phyloP scores from a whole-genome alignment of 2,888 invertebrate genomes.

The Fragum sueziense region DNA sequence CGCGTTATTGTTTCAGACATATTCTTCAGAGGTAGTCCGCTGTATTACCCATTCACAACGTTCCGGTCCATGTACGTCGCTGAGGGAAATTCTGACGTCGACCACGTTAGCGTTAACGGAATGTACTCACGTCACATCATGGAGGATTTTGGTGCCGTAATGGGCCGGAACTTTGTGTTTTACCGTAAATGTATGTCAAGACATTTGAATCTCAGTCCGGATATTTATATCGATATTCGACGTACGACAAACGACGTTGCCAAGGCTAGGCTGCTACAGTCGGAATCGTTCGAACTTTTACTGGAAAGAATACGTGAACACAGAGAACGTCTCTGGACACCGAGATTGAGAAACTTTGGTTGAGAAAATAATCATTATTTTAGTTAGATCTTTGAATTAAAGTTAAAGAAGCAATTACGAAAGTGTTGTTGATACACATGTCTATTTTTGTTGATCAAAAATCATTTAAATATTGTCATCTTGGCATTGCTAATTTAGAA shows the following conservation, averaged over 20 bases:
- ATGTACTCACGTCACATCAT: conserved; percentile 60
- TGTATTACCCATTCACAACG: conserved; percentile 66
- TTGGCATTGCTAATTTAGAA: too few relatives aligned
- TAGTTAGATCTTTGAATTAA: too few relatives aligned
- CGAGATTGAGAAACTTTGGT: conserved; percentile 41
- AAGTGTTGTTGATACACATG: too few relatives aligned
- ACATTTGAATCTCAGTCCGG: conserved; percentile 72
- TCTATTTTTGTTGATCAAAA: too few relatives aligned
- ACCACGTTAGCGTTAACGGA: conserved; percentile 66
- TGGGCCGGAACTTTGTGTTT: conserved; percentile 68
- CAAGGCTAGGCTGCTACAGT: conserved; percentile 6
- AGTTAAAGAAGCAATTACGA: too few relatives aligned
- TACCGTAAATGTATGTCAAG: conserved; percentile 71
- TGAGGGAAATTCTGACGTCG: conserved; percentile 69
- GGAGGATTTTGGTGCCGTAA: conserved; percentile 60
- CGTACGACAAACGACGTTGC: conserved; percentile 38
- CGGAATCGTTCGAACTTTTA: conserved; percentile 42
- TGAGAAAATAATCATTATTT: too few relatives aligned
- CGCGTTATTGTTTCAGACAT: conserved; percentile 59
- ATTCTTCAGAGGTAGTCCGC: conserved; percentile 48
- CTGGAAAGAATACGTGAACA: conserved; percentile 54
- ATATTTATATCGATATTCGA: conserved; percentile 68
- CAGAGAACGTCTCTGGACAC: conserved; percentile 57
- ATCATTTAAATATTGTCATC: too few relatives aligned
- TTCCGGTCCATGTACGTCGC: conserved; percentile 71